These are phyloP conservation scores for Hephaestus fuliginosus DNA, from an alignment of 2,797 vertebrate genomes.

Conservation along the genomic window DNA sequence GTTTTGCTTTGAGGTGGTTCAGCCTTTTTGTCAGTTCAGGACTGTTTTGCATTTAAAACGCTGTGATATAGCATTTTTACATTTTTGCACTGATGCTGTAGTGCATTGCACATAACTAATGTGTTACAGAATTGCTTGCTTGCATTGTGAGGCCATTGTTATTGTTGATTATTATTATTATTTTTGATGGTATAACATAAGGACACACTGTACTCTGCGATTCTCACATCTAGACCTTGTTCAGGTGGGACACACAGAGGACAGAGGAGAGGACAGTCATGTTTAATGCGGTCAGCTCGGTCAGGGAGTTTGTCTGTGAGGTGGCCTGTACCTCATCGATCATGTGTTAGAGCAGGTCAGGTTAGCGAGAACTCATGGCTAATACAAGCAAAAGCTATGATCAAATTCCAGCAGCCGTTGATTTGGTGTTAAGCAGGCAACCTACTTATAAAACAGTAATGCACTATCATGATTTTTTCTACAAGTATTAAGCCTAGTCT, in stretches of 20 bases:
- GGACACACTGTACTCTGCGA: background rate
- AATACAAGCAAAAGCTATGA: constrained; percentile 1
- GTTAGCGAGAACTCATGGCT: background rate
- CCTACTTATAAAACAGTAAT: too few species aligned
- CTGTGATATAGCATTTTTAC: background rate
- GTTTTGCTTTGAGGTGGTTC: background rate
- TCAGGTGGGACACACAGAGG: background rate
- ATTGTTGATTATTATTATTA: background rate
- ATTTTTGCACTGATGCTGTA: background rate
- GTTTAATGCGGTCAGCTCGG: background rate
- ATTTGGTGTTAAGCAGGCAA: background rate
- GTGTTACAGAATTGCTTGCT: background rate
- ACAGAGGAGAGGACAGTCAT: constrained; percentile 14
- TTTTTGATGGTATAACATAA: background rate
- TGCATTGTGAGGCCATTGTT: background rate
- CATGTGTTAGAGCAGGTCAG: background rate
- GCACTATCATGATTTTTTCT: background rate
- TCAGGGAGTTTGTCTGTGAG: background rate
- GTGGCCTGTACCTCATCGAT: background rate
- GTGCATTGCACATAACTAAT: background rate
- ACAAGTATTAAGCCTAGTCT: background rate
- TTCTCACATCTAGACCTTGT: background rate
- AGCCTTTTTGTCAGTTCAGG: background rate
- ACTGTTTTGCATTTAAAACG: background rate
- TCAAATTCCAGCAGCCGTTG: background rate